phyloP scores from a whole-genome alignment of 2,797 vertebrate species.

The Holocentrus rufus region DNA sequence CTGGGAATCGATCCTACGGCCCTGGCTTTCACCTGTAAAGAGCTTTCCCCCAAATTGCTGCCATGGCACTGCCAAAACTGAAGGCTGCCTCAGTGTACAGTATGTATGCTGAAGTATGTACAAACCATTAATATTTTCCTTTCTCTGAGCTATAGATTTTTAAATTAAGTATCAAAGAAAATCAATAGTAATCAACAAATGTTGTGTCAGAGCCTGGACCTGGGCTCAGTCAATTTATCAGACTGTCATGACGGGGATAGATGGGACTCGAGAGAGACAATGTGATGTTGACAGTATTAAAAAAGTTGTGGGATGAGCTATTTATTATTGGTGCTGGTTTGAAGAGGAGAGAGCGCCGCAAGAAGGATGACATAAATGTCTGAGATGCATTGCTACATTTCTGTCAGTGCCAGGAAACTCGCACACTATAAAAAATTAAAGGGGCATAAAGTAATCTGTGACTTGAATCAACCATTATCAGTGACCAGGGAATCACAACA shows the following conservation, averaged over 20 bases:
- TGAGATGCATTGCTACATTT: neutral
- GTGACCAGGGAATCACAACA: too few species aligned
- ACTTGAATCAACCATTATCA: neutral
- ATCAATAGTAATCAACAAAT: conserved; percentile 99
- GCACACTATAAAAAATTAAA: neutral
- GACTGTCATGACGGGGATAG: conserved; percentile 84
- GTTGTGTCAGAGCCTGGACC: conserved; percentile 87
- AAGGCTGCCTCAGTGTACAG: conserved; percentile 83
- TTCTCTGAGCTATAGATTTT: conserved; percentile 93
- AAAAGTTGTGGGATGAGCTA: conserved; percentile 77
- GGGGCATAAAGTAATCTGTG: neutral
- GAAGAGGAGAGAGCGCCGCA: conserved; percentile 30
- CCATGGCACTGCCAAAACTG: conserved; percentile 87
- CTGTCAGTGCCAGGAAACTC: too few species aligned
- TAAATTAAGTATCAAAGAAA: conserved; percentile 98
- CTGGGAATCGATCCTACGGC: conserved; percentile 88
- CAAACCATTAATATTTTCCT: conserved; percentile 94
- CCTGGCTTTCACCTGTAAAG: conserved; percentile 93
- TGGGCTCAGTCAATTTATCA: conserved; percentile 86
- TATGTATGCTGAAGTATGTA: conserved; percentile 91
- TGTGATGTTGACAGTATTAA: conserved; percentile 70
- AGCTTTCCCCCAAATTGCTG: conserved; percentile 98
- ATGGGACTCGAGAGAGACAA: conserved; percentile 52
- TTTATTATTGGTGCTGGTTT: conserved; percentile 76
- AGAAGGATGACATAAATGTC: conserved; percentile 13